A percentile compares a stretch with the other conserved stretches of the same genome.
phyloP scores from a whole-genome alignment of 2,113 vertebrate genomes.

The Odocoileus hemionus region DNA sequence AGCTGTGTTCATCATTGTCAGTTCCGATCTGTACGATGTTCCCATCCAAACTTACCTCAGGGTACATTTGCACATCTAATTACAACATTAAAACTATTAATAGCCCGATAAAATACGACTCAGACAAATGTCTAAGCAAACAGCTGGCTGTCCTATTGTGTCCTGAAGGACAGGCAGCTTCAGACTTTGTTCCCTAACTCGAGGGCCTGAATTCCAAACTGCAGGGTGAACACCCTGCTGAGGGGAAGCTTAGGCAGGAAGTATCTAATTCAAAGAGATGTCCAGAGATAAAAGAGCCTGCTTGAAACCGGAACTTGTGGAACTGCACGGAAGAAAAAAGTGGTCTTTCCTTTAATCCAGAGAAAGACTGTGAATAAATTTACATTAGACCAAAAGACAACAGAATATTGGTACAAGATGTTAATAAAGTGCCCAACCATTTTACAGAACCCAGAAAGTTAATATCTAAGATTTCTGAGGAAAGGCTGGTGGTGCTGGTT shows the following conservation, averaged over 20 bases:
- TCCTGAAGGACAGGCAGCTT: constrained; percentile 63
- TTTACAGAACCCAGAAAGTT: neutral
- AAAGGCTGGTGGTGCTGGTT: neutral
- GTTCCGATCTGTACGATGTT: constrained; percentile 71
- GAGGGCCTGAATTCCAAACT: constrained; percentile 59
- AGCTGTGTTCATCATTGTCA: constrained; percentile 72
- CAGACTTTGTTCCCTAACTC: constrained; percentile 62
- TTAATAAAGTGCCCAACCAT: neutral
- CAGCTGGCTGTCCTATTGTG: constrained; percentile 73
- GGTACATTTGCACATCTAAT: constrained; percentile 77
- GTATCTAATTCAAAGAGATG: constrained; percentile 33
- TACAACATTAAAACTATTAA: constrained; percentile 76
- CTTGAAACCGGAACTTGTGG: neutral
- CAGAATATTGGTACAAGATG: neutral
- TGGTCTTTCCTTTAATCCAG: neutral
- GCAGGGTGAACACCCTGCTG: neutral
- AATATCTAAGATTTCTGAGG: neutral
- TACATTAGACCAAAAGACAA: neutral
- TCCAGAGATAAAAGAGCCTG: constrained; percentile 18
- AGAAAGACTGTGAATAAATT: neutral
- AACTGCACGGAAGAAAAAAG: neutral
- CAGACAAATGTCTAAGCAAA: constrained; percentile 73
- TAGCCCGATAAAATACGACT: constrained; percentile 67
- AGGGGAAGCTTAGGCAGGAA: neutral
- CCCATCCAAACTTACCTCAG: constrained; percentile 71